phyloP scores from a whole-genome alignment of 2,113 vertebrate species.

The Corvus hawaiiensis region DNA sequence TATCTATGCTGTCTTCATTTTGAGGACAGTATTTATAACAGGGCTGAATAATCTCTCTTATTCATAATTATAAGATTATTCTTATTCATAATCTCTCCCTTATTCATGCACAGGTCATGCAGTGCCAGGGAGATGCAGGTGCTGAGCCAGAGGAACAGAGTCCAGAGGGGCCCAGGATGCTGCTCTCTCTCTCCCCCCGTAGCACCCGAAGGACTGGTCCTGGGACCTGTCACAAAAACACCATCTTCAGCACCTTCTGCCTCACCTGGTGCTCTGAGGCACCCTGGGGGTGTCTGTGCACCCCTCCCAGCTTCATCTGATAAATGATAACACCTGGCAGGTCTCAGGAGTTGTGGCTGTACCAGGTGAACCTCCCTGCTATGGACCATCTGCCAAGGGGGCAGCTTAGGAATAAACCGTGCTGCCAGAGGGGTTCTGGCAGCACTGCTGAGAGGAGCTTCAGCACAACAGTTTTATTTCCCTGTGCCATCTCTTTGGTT shows the following conservation, averaged over 20 bases:
- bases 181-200: background rate
- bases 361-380: background rate
- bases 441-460: background rate
- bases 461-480: background rate
- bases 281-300: background rate
- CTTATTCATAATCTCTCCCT: background rate
- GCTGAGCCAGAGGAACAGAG: background rate
- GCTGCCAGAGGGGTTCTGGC: background rate
- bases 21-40: background rate
- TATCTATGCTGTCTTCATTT: background rate
- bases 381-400: background rate
- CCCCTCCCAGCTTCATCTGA: background rate
- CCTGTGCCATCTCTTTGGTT: background rate
- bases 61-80: too few species aligned
- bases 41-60: background rate
- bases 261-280: background rate
- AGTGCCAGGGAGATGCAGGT: background rate
- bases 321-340: background rate
- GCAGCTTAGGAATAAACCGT: background rate
- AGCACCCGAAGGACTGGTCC: background rate
- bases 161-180: background rate
- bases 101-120: background rate
- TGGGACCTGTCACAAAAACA: background rate
- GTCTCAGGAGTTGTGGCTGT: rapidly evolving
- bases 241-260: background rate